Evolutionary conservation across 1,140 invertebrate species (phyloP), one percentile per base, ranked within the genome.

Genomic region (Zaprionus gabonicus): DNA sequence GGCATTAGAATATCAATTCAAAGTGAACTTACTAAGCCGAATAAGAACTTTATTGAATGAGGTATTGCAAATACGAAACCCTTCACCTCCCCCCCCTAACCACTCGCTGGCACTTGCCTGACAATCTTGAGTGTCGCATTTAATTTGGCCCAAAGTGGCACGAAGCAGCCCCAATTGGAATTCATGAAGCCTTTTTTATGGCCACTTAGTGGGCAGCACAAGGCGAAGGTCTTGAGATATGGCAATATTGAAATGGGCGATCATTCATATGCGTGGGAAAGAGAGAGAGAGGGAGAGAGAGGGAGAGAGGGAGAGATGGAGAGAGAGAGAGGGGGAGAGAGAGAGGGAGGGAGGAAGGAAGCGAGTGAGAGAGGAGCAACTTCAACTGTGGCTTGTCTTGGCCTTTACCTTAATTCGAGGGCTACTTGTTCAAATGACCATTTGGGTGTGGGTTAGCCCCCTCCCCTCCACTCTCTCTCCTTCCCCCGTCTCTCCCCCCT

Each of bases 391-490:
- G 20, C 15, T 74, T 74, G 71, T 66, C 65, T 69, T 69, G 46
- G 57, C 51, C 71, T 46, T 46, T 27, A 62, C 51, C 65, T 69
- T 56, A 49, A 36, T 28, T 62, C 65, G 23, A 74, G 71, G 60
- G 66, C 36, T 49, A 68, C 71, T 68, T 44, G 65, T 41, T 34
- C 38, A 73, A 73, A 73, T 60, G 71, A 73, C 71, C 65, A 73
- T 57, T 73, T 73, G 71, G 64, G 15, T 67, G 36, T 67, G 36
- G 46, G 23, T 6, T 23, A 63, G 31, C 36, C 66, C 38, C 65
- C 46, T 49, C 46, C 27, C 20, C 3, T 25, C 44, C 9, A 12
- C 13, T 1, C 28, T 6, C 2, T 31, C 28, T 23, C 27, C 5
- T 27, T 5, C 27, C 3, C 27, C 27, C 6, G 4, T 4, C 27